These are phyloP conservation scores for Perccottus glenii DNA, from an alignment of 2,113 vertebrate genomes.

Conservation along the genomic window DNA sequence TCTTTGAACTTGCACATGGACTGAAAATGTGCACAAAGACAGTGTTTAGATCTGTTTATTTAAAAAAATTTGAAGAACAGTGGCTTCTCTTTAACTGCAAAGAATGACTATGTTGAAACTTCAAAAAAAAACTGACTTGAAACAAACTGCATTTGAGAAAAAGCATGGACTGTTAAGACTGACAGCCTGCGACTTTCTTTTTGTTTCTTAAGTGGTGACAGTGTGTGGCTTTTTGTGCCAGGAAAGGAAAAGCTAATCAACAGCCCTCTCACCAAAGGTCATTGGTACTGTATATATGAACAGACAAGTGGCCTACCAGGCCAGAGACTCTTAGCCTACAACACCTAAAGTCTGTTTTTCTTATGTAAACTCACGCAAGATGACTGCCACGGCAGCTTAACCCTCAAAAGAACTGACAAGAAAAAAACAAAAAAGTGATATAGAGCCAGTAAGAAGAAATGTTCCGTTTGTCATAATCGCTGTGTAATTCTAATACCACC, in stretches of 20 bases:
- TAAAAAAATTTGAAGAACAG: constrained; percentile 12
- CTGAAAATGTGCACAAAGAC: constrained; percentile 17
- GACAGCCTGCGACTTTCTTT: constrained; percentile 41
- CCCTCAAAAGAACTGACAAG: constrained; percentile 50
- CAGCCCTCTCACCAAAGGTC: constrained; percentile 31
- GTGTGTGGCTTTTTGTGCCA: constrained; percentile 38
- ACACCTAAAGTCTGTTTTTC: constrained; percentile 27
- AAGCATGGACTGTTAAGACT: constrained; percentile 44
- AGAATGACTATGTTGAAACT: constrained; percentile 17
- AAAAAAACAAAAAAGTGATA: constrained; percentile 37
- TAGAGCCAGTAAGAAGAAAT: constrained; percentile 49
- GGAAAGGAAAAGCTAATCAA: constrained; percentile 30
- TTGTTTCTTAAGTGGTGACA: constrained; percentile 40
- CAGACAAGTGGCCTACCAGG: constrained; percentile 52
- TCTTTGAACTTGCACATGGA: constrained; percentile 15
- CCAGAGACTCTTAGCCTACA: constrained; percentile 56
- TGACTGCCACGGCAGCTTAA: constrained; percentile 40
- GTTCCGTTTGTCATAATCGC: constrained; percentile 54
- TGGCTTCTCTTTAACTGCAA: constrained; percentile 25
- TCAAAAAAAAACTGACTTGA: constrained; percentile 43
- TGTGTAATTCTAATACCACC: constrained; percentile 55
- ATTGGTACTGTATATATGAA: constrained; percentile 73
- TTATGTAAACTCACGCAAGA: constrained; percentile 56
- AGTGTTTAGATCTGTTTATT: constrained; percentile 53
- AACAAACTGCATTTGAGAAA: constrained; percentile 33